These are phyloP conservation scores for Amia ocellicauda DNA, from an alignment of 2,113 vertebrate species.

Conservation along the genomic window DNA sequence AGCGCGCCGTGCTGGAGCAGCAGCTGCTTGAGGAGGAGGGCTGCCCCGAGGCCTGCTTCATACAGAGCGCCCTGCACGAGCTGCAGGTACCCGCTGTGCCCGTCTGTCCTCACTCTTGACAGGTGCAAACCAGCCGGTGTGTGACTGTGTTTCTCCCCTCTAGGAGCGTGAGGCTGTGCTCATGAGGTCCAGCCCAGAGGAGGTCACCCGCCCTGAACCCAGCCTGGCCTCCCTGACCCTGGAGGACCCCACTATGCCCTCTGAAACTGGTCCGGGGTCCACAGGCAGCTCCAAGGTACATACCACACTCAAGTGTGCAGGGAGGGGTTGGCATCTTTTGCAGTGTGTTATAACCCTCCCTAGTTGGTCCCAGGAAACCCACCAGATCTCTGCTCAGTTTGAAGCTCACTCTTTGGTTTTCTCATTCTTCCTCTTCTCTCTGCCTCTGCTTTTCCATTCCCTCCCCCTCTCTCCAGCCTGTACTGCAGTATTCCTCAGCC, in stretches of 20 bases:
- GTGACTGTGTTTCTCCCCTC: conserved; percentile 4
- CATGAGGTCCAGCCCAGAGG: conserved; percentile 46
- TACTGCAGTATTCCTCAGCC: conserved; percentile 80
- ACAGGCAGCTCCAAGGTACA: conserved; percentile 51
- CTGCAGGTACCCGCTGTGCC: conserved; percentile 74
- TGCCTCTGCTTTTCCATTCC: neutral
- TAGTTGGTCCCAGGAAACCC: too few species aligned
- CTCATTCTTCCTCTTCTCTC: too few species aligned
- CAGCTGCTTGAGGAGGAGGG: conserved; percentile 83
- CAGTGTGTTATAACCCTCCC: too few species aligned
- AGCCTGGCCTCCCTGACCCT: conserved; percentile 73
- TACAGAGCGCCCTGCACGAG: conserved; percentile 88
- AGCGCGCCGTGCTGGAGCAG: conserved; percentile 73
- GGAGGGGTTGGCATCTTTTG: too few species aligned
- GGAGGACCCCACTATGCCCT: conserved; percentile 48
- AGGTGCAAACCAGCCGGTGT: neutral
- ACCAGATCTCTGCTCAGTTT: too few species aligned
- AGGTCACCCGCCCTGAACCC: conserved; percentile 32
- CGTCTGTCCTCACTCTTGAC: neutral
- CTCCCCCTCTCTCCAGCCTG: conserved; percentile 48
- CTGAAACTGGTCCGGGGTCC: conserved; percentile 55
- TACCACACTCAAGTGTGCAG: neutral
- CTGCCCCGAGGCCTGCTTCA: conserved; percentile 81
- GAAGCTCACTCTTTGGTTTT: too few species aligned
- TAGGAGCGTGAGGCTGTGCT: conserved; percentile 77